phyloP scores from a whole-genome alignment of 1,140 invertebrate species.

The Calliopsis andreniformis region DNA sequence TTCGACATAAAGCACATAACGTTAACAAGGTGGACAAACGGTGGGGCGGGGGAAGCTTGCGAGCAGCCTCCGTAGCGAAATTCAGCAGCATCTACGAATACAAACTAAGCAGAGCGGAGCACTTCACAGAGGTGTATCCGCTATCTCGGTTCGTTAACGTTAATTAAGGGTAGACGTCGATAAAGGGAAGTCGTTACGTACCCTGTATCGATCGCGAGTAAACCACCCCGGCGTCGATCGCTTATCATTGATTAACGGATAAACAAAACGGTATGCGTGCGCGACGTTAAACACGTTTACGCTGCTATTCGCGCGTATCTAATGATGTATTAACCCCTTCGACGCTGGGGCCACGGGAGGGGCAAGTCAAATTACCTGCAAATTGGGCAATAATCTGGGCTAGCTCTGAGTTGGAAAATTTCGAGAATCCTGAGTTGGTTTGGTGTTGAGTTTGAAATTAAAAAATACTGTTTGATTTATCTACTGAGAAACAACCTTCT shows the following conservation, averaged over 20 bases:
- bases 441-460: no score
- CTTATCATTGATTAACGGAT: slow-evolving; percentile 54
- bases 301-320: neutral
- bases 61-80: slow-evolving; percentile 10
- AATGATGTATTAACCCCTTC: slow-evolving; percentile 38
- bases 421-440: neutral
- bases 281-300: slow-evolving; percentile 14
- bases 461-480: no score
- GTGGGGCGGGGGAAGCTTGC: neutral
- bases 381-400: neutral
- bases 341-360: neutral
- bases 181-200: slow-evolving; percentile 50
- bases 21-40: slow-evolving; percentile 50
- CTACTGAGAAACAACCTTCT: no score
- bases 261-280: slow-evolving; percentile 39
- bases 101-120: slow-evolving; percentile 31
- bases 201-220: slow-evolving; percentile 35
- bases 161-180: slow-evolving; percentile 54
- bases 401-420: neutral
- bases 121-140: slow-evolving; percentile 29
- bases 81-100: slow-evolving; percentile 42
- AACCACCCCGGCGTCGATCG: slow-evolving; percentile 30
- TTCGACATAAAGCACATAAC: slow-evolving; percentile 31
- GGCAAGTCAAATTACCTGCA: neutral
- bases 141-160: slow-evolving; percentile 56